Base-by-base conservation (phyloP, 2,888 invertebrate genomes). In the Agrotis clavis region DNA sequence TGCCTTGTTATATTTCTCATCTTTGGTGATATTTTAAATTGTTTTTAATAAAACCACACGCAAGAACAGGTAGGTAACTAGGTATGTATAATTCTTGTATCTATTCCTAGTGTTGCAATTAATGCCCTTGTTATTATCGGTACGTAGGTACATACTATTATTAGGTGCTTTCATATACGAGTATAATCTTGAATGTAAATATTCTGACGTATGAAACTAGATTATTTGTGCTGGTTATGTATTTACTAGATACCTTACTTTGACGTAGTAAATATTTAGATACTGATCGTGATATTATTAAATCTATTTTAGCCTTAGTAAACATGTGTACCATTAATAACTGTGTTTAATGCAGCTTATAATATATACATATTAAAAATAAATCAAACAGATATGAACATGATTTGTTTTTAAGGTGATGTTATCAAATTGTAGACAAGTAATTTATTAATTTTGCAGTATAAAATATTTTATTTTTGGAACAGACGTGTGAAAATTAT, bases 181-280 rank as follows among this genome's bases (percentile, higher is more conserved):
- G n/a, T n/a, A 25, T 25, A 64, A 60, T 63, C 16, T 30, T 2
- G 53, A 53, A 47, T 48, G 63, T 71, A 64, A 82, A 78, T 71
- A 82, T 71, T 21, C 54, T 63, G 63, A 71, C 78, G 65, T 51
- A 79, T 77, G 62, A 65, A 70, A 51, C 59, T 63, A 82, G 71
- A 60, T 64, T 64, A 61, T 79, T 79, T 79, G 30, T 67, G 82
- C 30, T 53, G 4, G 14, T 50, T 77, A 62, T 47, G 18, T 75
- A 81, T 62, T 65, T 66, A 54, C 35, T 41, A 51, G 35, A 41
- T 41, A 41, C 41, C 41, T 41, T 9, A 41, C 41, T 41, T 79
- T 68, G 82, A 82, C 72, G 79, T 82, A 66, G 53, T 60, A 65
- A 51, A 51, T 75, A 71, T 72, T 82, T 78, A 25, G 25, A 25